phyloP scores from a whole-genome alignment of 2,113 vertebrate species.

The Rhagologus leucostigma region DNA sequence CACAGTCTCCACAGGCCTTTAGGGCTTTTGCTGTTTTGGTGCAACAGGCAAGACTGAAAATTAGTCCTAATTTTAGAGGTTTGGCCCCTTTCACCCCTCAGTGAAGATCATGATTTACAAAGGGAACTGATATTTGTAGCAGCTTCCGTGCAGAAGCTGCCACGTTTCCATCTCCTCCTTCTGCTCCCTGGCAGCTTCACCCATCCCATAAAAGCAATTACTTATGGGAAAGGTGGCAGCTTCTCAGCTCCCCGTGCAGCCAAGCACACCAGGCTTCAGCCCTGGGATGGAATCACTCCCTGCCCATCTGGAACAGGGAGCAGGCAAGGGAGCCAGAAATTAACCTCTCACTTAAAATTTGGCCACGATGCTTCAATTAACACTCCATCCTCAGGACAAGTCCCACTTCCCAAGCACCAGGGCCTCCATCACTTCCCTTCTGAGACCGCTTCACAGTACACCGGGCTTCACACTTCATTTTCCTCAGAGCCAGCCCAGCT shows the following conservation, averaged over 20 bases:
- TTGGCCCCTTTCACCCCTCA: not conserved
- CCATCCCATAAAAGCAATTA: not conserved
- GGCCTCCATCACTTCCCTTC: not conserved
- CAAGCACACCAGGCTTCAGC: not conserved
- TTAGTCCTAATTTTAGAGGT: not conserved
- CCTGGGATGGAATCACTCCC: not conserved
- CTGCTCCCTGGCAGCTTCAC: not conserved
- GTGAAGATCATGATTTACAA: not conserved
- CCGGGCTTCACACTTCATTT: not conserved
- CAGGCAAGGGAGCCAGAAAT: not conserved
- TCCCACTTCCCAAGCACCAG: not conserved
- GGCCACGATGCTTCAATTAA: not conserved
- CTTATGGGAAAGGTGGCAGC: not conserved
- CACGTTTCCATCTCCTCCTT: not conserved
- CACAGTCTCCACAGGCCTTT: not conserved
- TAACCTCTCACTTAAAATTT: not conserved
- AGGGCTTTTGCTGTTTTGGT: not conserved
- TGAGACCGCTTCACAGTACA: not conserved
- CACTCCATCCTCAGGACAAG: not conserved
- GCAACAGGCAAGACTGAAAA: not conserved
- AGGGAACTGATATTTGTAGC: not conserved
- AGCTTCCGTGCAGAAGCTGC: not conserved
- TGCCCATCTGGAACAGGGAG: not conserved
- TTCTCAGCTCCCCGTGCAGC: not conserved
- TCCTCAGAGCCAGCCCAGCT: not conserved